These are phyloP conservation scores for Montipora cactus DNA, from an alignment of 64 coral and sea anemone genomes.

Conservation along the genomic window DNA sequence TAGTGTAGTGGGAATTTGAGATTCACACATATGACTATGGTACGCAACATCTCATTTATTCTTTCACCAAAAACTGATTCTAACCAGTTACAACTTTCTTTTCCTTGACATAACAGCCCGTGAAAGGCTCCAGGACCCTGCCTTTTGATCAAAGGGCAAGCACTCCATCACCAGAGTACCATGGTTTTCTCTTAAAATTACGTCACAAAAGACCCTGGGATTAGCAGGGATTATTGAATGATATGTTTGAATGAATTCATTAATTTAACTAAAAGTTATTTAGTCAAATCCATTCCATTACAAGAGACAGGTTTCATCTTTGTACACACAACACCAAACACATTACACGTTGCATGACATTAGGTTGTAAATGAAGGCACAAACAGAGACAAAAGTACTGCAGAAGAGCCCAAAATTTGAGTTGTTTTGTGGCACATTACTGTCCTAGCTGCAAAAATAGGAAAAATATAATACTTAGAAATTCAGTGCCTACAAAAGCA, in stretches of 20 bases:
- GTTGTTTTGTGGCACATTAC: background rate
- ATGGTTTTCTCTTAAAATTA: no score
- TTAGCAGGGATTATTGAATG: no score
- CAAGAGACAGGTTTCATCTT: background rate
- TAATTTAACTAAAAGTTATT: background rate
- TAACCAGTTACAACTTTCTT: no score
- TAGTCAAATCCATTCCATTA: background rate
- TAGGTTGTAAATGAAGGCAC: background rate
- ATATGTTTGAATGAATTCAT: background rate
- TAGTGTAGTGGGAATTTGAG: no score
- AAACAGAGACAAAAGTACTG: background rate
- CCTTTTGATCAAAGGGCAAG: no score
- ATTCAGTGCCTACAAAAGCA: slow-evolving; percentile 6
- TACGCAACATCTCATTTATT: no score
- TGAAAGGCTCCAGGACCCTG: no score
- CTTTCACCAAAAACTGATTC: no score
- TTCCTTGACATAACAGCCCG: no score
- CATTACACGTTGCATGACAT: background rate
- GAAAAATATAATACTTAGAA: slow-evolving; percentile 6
- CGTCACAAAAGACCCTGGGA: no score
- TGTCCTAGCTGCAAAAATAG: background rate
- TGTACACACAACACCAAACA: slow-evolving; percentile 34
- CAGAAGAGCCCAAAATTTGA: slow-evolving; percentile 13
- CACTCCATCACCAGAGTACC: no score
- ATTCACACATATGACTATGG: no score